Percentiles rank a stretch among this genome's conserved stretches.
phyloP scores from a whole-genome alignment of 2,888 invertebrate genomes.

The Tipula helvola region DNA sequence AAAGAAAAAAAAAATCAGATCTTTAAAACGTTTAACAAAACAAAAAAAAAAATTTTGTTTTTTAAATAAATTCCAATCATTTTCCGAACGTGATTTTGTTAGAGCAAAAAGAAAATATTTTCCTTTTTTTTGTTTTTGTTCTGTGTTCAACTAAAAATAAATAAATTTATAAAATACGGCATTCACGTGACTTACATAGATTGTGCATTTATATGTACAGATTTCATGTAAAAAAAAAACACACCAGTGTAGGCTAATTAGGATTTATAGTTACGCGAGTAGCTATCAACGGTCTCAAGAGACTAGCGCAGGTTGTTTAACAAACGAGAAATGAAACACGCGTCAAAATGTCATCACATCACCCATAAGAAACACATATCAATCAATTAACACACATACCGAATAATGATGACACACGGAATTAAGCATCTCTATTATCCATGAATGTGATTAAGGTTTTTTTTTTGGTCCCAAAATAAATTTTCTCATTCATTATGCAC shows the following conservation, averaged over 20 bases:
- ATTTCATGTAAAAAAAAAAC: not conserved
- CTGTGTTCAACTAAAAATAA: not conserved
- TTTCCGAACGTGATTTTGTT: constrained; percentile 5
- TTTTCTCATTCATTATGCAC: not conserved
- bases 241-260: not conserved
- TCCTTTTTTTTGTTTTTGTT: not conserved
- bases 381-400: not conserved
- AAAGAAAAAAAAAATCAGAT: not conserved
- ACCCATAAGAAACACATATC: not conserved
- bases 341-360: not conserved
- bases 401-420: not conserved
- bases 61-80: constrained; percentile 7
- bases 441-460: not conserved
- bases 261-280: not conserved
- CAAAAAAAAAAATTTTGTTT: not conserved
- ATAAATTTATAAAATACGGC: not conserved
- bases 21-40: not conserved
- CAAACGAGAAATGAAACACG: not conserved
- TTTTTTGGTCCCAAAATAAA: not conserved
- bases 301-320: not conserved
- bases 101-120: not conserved
- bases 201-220: not conserved
- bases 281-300: not conserved
- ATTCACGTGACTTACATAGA: not conserved
- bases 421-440: not conserved